Evolutionary conservation across 1,140 invertebrate species (phyloP), one percentile per base, ranked within the genome.

Genomic region (Solen grandis): DNA sequence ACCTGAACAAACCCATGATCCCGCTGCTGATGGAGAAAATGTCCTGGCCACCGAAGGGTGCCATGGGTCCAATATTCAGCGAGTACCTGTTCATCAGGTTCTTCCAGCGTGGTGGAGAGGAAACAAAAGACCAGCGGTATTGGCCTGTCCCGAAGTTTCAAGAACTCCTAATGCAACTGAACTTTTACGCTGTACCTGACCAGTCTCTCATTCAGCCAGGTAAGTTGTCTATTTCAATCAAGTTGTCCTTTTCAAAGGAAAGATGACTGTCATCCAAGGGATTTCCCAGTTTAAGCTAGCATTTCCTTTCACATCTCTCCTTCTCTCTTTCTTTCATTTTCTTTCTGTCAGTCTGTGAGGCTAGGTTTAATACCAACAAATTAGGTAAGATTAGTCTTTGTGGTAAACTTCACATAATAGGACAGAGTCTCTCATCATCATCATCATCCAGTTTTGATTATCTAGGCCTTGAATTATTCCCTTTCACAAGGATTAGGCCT

Each of bases 21-120:
- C 90, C 90, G 10, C 76, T 91, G 22, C 72, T 88, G 74, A 85
- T 91, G 85, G 90, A 91, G 73, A 88, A 88, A 59, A 85, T 87
- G 79, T 25, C 52, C 5, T 91, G 90, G 90, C 90, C 90, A 19
- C 90, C 90, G 19, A 59, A 80, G n/a, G 89, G 90, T 10, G 86
- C 88, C 8, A 90, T 91, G 88, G 90, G 90, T 19, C 90, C 90
- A n/a, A 88, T 91, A 22, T 90, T 91, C 81, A 89, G 88, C 55
- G 90, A 91, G 68, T 91, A 90, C 63, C 76, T 91, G 3, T 91
- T 87, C 75, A 86, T 91, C 46, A 70, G 88, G 29, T 90, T 90
- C 73, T 90, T 85, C 70, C 85, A 88, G 65, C 52, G 81, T 75
- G 19, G 57, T 46, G 76, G 72, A 54, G 87, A 89, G 54, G 83